A percentile compares a stretch with the other conserved stretches of the same genome.
These are phyloP conservation scores for Laodelphax striatellus DNA, from an alignment of 1,140 invertebrate genomes.

Conservation along the genomic window DNA sequence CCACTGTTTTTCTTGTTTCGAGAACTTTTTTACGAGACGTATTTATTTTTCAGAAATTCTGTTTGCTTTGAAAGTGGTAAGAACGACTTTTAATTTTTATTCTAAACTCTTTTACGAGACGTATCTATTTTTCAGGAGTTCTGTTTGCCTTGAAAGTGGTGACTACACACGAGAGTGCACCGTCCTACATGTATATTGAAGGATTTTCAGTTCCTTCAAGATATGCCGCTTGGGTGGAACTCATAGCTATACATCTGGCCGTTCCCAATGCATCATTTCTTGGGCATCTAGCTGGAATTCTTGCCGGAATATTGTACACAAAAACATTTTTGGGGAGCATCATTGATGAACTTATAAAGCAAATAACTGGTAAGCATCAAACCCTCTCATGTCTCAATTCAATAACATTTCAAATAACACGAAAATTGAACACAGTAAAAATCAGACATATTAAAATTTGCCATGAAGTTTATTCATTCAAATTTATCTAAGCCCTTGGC, in stretches of 20 bases:
- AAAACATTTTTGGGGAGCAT: slow-evolving; percentile 44
- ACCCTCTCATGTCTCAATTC: not conserved
- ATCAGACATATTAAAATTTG: no score
- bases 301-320: slow-evolving; percentile 51
- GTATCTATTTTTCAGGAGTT: slow-evolving; percentile 26
- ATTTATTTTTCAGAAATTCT: no score
- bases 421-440: not conserved
- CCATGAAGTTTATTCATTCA: not conserved
- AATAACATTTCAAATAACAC: no score
- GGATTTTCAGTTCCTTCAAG: slow-evolving; percentile 45
- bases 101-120: no score
- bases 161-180: slow-evolving; percentile 35
- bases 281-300: slow-evolving; percentile 57
- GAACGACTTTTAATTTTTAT: no score
- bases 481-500: no score
- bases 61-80: not conserved
- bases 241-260: slow-evolving; percentile 52
- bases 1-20: no score
- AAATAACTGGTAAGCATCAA: slow-evolving; percentile 28
- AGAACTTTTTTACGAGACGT: no score
- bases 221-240: slow-evolving; percentile 52
- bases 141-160: slow-evolving; percentile 59
- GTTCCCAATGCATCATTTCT: slow-evolving; percentile 46
- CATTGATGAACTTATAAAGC: slow-evolving; percentile 34
- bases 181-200: slow-evolving; percentile 33